Conservation (phyloP, 2,888 invertebrate genomes). For the Slavum lentiscoides region DNA sequence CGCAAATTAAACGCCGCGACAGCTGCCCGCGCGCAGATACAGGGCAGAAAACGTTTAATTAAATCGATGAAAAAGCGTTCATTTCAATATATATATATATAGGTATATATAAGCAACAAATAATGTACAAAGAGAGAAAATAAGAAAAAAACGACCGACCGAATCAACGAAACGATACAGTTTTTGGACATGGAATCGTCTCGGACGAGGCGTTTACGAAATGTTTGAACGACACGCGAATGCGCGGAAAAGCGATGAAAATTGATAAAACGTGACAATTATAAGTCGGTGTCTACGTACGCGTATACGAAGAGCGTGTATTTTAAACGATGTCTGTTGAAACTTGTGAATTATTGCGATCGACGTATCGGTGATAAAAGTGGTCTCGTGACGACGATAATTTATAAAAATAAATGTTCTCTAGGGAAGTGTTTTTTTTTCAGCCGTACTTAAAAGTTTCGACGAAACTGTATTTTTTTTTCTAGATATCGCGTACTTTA, state of each 20-base stretch:
- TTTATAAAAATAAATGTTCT: neutral
- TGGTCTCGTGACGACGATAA: neutral
- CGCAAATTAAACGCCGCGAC: conserved; percentile 28
- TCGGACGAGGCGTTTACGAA: too few relatives aligned
- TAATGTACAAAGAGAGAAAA: neutral
- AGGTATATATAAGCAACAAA: neutral
- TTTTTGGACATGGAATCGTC: too few relatives aligned
- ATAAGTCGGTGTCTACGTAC: neutral
- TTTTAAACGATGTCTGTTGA: neutral
- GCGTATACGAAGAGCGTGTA: neutral
- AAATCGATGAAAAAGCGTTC: conserved; percentile 33
- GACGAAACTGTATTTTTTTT: neutral
- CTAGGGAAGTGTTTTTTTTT: neutral
- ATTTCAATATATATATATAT: conserved; percentile 17
- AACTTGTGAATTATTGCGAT: neutral
- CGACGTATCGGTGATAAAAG: neutral
- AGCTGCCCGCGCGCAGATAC: neutral
- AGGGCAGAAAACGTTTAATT: conserved; percentile 30
- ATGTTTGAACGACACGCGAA: too few relatives aligned
- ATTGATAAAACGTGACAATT: neutral
- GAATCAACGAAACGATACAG: too few relatives aligned
- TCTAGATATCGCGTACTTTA: too few relatives aligned
- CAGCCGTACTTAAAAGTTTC: neutral
- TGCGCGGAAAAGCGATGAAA: neutral
- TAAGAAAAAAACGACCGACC: too few relatives aligned